Evolutionary conservation across 1,140 invertebrate genomes (phyloP).

Genomic region (Pomacea maculata): DNA sequence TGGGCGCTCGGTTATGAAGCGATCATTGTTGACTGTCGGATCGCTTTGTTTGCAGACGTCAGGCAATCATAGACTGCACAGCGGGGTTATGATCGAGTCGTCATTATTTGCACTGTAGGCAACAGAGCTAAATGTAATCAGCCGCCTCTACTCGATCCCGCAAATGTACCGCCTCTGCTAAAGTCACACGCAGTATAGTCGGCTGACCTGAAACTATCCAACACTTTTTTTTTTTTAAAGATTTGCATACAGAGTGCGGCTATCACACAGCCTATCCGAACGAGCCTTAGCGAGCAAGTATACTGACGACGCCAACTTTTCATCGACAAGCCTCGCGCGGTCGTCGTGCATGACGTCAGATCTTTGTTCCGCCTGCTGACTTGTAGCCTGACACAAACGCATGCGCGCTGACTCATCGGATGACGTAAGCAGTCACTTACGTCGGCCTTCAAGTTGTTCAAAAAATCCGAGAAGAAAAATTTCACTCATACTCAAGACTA

Average conservation of each 20-base stretch:
- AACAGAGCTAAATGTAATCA: no score
- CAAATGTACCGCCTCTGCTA: not conserved
- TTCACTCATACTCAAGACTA: not conserved
- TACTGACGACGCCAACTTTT: not conserved
- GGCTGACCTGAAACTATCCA: not conserved
- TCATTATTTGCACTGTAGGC: no score
- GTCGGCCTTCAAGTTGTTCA: not conserved
- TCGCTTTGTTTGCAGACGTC: no score
- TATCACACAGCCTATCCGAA: conserved; percentile 25
- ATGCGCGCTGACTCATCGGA: conserved; percentile 24
- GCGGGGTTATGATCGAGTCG: no score
- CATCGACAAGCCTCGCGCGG: not conserved
- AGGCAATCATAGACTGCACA: no score
- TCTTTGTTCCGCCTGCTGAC: conserved; percentile 17
- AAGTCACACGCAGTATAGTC: not conserved
- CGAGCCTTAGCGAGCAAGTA: not conserved
- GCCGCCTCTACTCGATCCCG: no score
- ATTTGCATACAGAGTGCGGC: not conserved
- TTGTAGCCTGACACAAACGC: conserved; percentile 23
- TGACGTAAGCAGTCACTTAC: conserved; percentile 26
- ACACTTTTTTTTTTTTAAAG: not conserved
- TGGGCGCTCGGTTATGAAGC: no score
- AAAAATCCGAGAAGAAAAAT: not conserved
- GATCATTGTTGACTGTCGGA: no score
- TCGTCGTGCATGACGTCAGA: conserved; percentile 26